These are phyloP conservation scores for Diloba caeruleocephala DNA, from an alignment of 2,888 invertebrate species.

Conservation along the genomic window DNA sequence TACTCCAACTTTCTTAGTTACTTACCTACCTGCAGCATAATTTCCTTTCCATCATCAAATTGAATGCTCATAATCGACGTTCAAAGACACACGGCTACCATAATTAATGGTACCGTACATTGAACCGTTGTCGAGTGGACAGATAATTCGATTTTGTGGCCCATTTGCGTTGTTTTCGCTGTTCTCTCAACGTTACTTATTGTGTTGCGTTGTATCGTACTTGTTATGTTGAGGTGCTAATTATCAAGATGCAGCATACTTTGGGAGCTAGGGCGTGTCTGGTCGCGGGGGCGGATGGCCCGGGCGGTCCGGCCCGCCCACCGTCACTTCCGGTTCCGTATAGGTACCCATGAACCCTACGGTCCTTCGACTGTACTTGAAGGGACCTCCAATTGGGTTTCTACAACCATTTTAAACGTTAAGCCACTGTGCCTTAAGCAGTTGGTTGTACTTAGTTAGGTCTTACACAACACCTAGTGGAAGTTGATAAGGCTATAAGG, in stretches of 20 bases:
- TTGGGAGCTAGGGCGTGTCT: constrained; percentile 85
- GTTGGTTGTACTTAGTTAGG: background rate
- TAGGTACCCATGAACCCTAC: constrained; percentile 59
- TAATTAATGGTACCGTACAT: constrained; percentile 54
- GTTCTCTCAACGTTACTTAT: constrained; percentile 20
- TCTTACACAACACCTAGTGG: constrained; percentile 5
- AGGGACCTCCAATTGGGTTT: constrained; percentile 5
- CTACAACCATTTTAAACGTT: background rate
- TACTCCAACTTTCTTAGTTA: no score
- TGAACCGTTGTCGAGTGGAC: constrained; percentile 50
- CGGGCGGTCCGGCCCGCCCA: constrained; percentile 86
- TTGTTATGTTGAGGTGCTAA: constrained; percentile 64
- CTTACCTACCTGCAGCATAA: no score
- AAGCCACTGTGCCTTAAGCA: background rate
- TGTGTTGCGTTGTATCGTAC: constrained; percentile 10
- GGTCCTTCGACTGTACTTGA: constrained; percentile 40
- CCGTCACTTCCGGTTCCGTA: constrained; percentile 86
- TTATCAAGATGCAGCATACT: constrained; percentile 78
- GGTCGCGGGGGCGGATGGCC: constrained; percentile 80
- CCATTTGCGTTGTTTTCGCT: constrained; percentile 45
- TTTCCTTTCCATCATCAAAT: constrained; percentile 10
- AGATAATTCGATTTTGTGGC: constrained; percentile 47
- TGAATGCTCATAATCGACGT: constrained; percentile 26
- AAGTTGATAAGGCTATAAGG: constrained; percentile 4
- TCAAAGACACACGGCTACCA: constrained; percentile 36